Evolutionary conservation across 2,888 invertebrate species (phyloP).

Genomic region (Panopea generosa): DNA sequence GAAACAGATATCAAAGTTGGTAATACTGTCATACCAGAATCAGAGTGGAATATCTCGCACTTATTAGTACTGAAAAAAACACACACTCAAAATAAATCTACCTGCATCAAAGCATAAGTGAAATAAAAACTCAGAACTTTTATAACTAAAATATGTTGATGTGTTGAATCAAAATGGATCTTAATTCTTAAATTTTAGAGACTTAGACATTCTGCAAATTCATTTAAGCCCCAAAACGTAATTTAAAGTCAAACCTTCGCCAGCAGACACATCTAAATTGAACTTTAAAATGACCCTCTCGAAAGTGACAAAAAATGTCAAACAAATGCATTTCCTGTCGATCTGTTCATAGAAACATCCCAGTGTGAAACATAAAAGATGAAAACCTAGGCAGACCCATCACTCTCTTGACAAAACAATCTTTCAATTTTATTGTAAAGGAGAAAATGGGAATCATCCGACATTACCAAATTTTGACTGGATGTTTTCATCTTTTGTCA

Average conservation of each 20-base stretch:
- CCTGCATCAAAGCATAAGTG: no score
- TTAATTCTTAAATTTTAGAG: no score
- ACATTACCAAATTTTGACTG: conserved; percentile 57
- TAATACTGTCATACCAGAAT: no score
- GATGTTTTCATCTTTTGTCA: conserved; percentile 56
- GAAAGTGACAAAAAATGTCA: conserved; percentile 65
- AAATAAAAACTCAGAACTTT: no score
- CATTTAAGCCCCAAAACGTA: no score
- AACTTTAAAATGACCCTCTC: conserved; percentile 58
- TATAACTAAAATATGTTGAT: no score
- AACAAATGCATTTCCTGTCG: conserved; percentile 66
- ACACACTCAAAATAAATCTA: no score
- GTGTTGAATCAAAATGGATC: no score
- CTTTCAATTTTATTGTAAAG: conserved; percentile 32
- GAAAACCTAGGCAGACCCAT: conserved; percentile 36
- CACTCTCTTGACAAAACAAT: conserved; percentile 41
- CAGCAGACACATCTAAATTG: conserved; percentile 38
- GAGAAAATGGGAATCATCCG: no score
- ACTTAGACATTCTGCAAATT: no score
- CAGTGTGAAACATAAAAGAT: conserved; percentile 41
- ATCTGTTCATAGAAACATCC: conserved; percentile 42
- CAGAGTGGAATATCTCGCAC: no score
- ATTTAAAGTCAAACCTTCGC: conserved; percentile 1
- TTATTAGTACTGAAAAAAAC: no score
- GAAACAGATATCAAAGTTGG: conserved; percentile 10